These are phyloP conservation scores for Tetragonula clypearis DNA, from an alignment of 1,140 invertebrate species.

Conservation along the genomic window DNA sequence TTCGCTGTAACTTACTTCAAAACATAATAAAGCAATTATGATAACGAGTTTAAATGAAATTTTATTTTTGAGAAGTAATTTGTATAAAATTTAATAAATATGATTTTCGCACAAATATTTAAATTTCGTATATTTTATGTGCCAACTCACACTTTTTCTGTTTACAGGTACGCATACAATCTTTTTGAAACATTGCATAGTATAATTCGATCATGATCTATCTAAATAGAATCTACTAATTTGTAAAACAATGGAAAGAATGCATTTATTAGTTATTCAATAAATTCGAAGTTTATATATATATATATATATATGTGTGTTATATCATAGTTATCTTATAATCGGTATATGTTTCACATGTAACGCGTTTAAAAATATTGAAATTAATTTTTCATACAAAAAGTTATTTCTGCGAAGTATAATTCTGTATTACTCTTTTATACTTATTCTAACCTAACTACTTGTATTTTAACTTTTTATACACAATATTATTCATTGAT, in stretches of 20 bases:
- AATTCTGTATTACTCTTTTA: neutral
- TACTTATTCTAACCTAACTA: constrained; percentile 1
- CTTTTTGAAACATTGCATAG: neutral
- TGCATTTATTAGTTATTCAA: neutral
- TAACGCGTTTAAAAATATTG: neutral
- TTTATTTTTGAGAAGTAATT: constrained; percentile 3
- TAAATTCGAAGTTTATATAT: neutral
- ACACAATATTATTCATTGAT: neutral
- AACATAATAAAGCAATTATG: constrained; percentile 10
- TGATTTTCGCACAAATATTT: constrained; percentile 56
- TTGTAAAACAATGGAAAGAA: constrained; percentile 14
- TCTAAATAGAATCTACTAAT: neutral
- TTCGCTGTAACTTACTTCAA: constrained; percentile 33
- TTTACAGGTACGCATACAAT: constrained; percentile 58
- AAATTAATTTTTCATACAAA: neutral
- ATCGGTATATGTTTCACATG: no score
- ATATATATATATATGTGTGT: neutral
- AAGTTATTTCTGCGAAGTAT: neutral
- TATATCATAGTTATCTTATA: neutral
- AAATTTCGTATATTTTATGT: constrained; percentile 51
- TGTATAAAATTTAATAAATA: constrained; percentile 39
- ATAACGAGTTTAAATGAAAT: constrained; percentile 9
- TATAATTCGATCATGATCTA: neutral
- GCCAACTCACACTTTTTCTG: constrained; percentile 49
- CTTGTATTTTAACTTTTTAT: neutral